A percentile compares a stretch with the other conserved stretches of the same genome.
Evolutionary conservation across 2,797 vertebrate genomes (phyloP).

Genomic region (Rhinatrema bivittatum): DNA sequence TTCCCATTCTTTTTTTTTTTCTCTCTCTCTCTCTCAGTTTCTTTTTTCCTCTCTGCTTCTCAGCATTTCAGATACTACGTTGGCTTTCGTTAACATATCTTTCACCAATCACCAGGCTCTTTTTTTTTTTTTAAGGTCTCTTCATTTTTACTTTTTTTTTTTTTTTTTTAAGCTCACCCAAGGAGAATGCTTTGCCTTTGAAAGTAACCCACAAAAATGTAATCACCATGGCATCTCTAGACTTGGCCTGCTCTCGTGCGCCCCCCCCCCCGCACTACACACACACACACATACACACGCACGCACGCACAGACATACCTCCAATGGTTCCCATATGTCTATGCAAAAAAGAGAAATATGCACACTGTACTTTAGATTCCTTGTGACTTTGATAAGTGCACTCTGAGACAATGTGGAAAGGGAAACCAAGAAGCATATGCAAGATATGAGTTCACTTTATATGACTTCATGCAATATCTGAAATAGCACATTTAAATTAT

Average conservation of each 20-base stretch:
- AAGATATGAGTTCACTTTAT: too few relatives aligned
- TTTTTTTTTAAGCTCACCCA: constrained; percentile 34
- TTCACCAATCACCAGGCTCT: constrained; percentile 20
- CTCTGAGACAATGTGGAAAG: not conserved
- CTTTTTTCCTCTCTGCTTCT: constrained; percentile 5
- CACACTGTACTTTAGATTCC: constrained; percentile 16
- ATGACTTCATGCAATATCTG: too few relatives aligned
- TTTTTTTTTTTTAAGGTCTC: constrained; percentile 14
- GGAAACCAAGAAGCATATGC: too few relatives aligned
- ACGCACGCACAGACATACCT: constrained; percentile 38
- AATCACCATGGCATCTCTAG: constrained; percentile 61
- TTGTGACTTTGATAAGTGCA: not conserved
- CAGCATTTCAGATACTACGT: constrained; percentile 10
- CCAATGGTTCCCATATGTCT: constrained; percentile 44
- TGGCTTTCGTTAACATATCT: constrained; percentile 21
- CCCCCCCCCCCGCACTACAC: constrained; percentile 15
- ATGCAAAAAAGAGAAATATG: constrained; percentile 24
- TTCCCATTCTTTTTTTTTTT: not conserved
- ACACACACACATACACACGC: too few relatives aligned
- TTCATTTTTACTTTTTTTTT: too few relatives aligned
- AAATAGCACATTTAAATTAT: too few relatives aligned
- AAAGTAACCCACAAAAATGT: constrained; percentile 79
- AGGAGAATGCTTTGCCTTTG: constrained; percentile 65
- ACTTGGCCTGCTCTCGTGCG: constrained; percentile 38
- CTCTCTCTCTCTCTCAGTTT: too few relatives aligned